Conservation (phyloP, 2,113 vertebrate genomes). For the Vulpes ferrilata region DNA sequence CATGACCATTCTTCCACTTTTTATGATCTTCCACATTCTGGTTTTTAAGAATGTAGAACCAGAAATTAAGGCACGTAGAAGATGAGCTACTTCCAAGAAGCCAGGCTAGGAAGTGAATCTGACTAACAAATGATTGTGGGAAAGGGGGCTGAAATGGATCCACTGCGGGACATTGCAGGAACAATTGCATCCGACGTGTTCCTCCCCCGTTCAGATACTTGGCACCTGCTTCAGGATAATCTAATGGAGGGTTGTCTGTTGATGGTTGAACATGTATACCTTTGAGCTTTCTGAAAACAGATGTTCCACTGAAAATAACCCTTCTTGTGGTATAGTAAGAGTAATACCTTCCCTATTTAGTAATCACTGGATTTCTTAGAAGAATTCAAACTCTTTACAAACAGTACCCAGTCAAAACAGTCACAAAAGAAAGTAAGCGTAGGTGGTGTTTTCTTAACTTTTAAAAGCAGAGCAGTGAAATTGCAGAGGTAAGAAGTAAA, state of each 20-base stretch:
- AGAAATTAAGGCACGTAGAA: not conserved
- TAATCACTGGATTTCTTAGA: not conserved
- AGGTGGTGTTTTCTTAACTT: not conserved
- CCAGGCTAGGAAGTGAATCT: not conserved
- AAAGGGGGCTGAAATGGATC: not conserved
- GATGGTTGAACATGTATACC: not conserved
- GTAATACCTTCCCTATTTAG: constrained; percentile 20
- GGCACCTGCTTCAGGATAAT: not conserved
- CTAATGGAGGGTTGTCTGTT: not conserved
- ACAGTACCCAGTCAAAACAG: not conserved
- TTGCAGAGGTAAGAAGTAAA: not conserved
- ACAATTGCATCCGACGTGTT: not conserved
- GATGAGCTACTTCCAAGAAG: not conserved
- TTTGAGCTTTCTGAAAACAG: constrained; percentile 30
- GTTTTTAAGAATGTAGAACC: not conserved
- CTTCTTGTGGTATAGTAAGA: not conserved
- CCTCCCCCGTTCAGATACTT: not conserved
- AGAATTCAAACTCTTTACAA: constrained; percentile 41
- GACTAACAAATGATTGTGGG: not conserved
- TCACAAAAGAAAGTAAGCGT: not conserved
- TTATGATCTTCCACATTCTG: not conserved
- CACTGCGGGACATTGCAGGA: not conserved
- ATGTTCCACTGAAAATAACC: not conserved
- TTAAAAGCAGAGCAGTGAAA: not conserved
- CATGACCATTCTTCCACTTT: not conserved